Evolutionary conservation across 2,797 vertebrate genomes (phyloP).

Genomic region (Acipenser oxyrinchus): DNA sequence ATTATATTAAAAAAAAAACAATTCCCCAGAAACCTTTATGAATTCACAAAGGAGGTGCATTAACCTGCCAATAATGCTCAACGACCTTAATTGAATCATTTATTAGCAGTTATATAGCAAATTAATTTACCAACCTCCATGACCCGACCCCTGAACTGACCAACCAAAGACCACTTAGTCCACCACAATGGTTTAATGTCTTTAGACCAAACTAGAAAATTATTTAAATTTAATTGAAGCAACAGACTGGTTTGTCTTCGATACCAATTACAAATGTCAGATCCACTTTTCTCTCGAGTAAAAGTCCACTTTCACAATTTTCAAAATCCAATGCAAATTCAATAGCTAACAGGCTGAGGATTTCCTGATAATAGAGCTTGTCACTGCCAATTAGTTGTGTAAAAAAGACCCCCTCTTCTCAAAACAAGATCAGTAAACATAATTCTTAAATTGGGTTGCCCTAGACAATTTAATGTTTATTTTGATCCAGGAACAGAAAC

Average conservation of each 20-base stretch:
- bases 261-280: slow-evolving; percentile 52
- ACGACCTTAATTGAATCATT: slow-evolving; percentile 1
- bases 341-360: slow-evolving; percentile 42
- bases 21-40: slow-evolving; percentile 10
- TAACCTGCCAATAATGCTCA: not conserved
- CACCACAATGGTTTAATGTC: slow-evolving; percentile 47
- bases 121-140: slow-evolving; percentile 1
- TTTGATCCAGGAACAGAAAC: not conserved
- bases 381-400: slow-evolving; percentile 59
- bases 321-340: slow-evolving; percentile 68
- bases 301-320: slow-evolving; percentile 60
- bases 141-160: slow-evolving; percentile 28
- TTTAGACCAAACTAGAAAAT: slow-evolving; percentile 33
- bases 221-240: slow-evolving; percentile 44
- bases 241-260: slow-evolving; percentile 37
- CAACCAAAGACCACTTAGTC: slow-evolving; percentile 36
- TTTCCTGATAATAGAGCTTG: slow-evolving; percentile 58
- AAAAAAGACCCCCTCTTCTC: slow-evolving; percentile 23
- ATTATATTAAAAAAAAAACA: slow-evolving; percentile 11
- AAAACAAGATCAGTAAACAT: not conserved
- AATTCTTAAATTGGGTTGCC: not conserved
- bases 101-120: not conserved
- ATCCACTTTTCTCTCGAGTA: slow-evolving; percentile 42
- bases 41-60: slow-evolving; percentile 6
- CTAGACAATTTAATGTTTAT: not conserved